These are phyloP conservation scores for Electrona antarctica DNA, from an alignment of 2,113 vertebrate genomes.

Conservation along the genomic window DNA sequence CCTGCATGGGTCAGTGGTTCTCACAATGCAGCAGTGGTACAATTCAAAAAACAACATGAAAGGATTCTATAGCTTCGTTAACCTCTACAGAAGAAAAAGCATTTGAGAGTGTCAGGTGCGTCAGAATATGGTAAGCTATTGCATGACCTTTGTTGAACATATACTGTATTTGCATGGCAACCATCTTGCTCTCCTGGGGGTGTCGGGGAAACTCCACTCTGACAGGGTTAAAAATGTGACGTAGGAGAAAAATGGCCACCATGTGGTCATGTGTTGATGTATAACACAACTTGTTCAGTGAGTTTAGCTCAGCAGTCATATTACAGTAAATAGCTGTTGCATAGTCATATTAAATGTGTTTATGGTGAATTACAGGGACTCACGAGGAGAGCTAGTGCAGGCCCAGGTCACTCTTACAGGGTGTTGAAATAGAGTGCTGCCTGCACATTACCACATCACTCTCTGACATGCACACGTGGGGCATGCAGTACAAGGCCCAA, in stretches of 20 bases:
- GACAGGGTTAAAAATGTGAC: too few species aligned
- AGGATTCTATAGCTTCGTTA: neutral
- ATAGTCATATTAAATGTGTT: constrained; percentile 20
- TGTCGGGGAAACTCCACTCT: too few species aligned
- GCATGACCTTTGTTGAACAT: too few species aligned
- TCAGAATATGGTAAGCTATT: too few species aligned
- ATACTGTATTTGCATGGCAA: too few species aligned
- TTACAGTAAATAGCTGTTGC: neutral
- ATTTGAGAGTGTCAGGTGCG: too few species aligned
- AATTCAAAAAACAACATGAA: neutral
- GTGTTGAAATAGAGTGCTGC: constrained; percentile 61
- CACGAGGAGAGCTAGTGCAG: constrained; percentile 34
- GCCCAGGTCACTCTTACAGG: constrained; percentile 28
- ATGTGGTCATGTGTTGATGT: too few species aligned
- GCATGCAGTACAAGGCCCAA: constrained; percentile 20
- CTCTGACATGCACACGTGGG: constrained; percentile 49
- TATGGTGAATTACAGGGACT: constrained; percentile 33
- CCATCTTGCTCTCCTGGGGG: too few species aligned
- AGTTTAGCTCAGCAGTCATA: constrained; percentile 14
- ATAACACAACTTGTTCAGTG: constrained; percentile 1
- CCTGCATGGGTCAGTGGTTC: neutral
- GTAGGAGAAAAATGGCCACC: too few species aligned
- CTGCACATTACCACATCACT: constrained; percentile 60
- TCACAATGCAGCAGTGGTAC: neutral
- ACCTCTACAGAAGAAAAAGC: neutral